phyloP scores from a whole-genome alignment of 2,797 vertebrate genomes.

The Notolabrus celidotus region DNA sequence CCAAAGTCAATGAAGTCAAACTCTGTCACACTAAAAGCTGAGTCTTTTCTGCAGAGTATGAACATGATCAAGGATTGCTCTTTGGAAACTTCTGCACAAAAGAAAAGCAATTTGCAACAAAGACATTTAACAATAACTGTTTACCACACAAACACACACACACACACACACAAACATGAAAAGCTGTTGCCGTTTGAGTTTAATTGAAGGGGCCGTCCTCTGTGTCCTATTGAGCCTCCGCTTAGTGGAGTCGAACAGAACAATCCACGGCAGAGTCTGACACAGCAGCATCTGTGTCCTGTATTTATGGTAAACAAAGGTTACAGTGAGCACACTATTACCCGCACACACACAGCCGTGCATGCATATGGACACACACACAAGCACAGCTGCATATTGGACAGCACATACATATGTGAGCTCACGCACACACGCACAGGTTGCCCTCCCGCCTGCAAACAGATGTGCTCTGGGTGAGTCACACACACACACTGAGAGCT shows the following conservation, averaged over 20 bases:
- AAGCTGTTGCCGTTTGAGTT: neutral
- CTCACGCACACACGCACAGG: constrained; percentile 14
- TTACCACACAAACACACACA: constrained; percentile 9
- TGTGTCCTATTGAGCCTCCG: constrained; percentile 21
- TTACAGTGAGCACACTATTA: constrained; percentile 43
- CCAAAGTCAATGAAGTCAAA: no score
- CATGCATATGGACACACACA: constrained; percentile 23
- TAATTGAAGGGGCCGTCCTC: constrained; percentile 40
- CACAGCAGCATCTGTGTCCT: constrained; percentile 54
- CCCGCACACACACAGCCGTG: constrained; percentile 13
- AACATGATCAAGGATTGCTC: no score
- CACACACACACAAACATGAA: constrained; percentile 18
- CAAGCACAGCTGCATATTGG: constrained; percentile 31
- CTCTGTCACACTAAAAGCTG: no score
- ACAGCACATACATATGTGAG: constrained; percentile 2
- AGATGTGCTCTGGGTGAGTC: constrained; percentile 64
- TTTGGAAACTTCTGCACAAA: no score
- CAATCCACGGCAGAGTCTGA: constrained; percentile 44
- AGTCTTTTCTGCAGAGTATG: no score
- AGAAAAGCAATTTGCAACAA: no score
- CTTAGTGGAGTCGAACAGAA: constrained; percentile 54
- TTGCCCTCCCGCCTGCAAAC: constrained; percentile 37
- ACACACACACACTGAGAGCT: constrained; percentile 37
- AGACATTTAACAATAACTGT: no score
- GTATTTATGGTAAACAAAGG: constrained; percentile 69